Conservation (phyloP, 1,140 invertebrate genomes). For the Carposina sasakii region DNA sequence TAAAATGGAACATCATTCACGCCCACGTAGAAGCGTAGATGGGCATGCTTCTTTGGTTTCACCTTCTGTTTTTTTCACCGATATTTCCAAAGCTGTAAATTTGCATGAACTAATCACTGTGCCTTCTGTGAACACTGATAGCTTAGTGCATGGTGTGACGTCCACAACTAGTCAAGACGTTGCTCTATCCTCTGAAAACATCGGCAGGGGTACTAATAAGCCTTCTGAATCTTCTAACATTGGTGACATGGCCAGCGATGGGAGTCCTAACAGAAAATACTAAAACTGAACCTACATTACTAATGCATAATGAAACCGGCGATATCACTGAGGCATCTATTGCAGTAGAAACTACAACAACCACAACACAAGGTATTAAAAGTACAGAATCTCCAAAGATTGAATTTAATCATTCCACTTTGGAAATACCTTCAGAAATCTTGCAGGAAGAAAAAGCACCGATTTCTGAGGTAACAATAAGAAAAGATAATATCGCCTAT, state of each 20-base stretch:
- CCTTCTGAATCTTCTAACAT: constrained; percentile 33
- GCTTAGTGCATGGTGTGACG: constrained; percentile 67
- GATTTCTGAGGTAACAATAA: constrained; percentile 8
- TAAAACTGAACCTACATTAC: constrained; percentile 11
- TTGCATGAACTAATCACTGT: constrained; percentile 64
- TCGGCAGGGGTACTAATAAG: constrained; percentile 31
- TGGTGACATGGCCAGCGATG: too few species aligned
- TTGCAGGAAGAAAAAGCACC: constrained; percentile 10
- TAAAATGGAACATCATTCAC: constrained; percentile 73
- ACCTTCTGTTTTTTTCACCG: constrained; percentile 55
- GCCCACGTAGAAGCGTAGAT: constrained; percentile 78
- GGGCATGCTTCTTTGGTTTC: constrained; percentile 75
- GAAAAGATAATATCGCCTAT: constrained; percentile 45
- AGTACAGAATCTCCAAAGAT: background rate
- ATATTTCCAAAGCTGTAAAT: constrained; percentile 58
- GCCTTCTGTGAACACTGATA: constrained; percentile 55
- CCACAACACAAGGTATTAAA: constrained; percentile 4
- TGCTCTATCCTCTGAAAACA: constrained; percentile 28
- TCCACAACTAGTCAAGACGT: constrained; percentile 24
- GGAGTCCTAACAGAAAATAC: constrained; percentile 23
- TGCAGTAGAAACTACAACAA: constrained; percentile 12
- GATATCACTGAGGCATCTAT: background rate
- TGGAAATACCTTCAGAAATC: constrained; percentile 19
- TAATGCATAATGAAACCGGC: background rate
- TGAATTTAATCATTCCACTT: constrained; percentile 6